A percentile compares a stretch with the other conserved stretches of the same genome.
Evolutionary conservation across 92 coral and sea anemone genomes (phyloP).

Genomic region (Blastomussa wellsi): DNA sequence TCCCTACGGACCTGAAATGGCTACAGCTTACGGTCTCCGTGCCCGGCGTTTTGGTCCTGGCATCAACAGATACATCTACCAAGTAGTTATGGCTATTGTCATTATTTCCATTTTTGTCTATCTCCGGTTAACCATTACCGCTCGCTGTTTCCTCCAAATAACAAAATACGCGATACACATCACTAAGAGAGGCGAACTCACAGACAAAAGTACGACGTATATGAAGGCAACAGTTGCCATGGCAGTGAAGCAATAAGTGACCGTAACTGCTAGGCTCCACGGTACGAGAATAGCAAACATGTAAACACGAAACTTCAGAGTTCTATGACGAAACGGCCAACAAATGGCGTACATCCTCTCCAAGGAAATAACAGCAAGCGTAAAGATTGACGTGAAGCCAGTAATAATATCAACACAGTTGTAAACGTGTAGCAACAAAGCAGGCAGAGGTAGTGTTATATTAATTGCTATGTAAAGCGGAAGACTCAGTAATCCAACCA

Average conservation of each 20-base stretch:
- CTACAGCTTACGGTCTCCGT: no score
- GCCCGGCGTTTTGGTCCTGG: no score
- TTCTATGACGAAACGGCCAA: constrained; percentile 11
- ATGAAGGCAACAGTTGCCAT: not conserved
- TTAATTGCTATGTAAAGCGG: not conserved
- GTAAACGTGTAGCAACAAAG: no score
- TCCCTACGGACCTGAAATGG: no score
- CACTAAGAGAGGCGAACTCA: not conserved
- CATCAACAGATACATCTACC: no score
- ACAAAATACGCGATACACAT: not conserved
- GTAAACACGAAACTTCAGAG: not conserved
- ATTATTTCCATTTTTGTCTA: no score
- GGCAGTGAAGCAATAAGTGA: not conserved
- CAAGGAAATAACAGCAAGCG: constrained; percentile 5
- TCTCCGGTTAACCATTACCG: not conserved
- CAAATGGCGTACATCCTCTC: constrained; percentile 11
- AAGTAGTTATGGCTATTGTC: no score
- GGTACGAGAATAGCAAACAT: not conserved
- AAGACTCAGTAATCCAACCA: not conserved
- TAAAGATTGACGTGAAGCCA: not conserved
- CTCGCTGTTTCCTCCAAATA: constrained; percentile 7
- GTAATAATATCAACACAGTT: not conserved
- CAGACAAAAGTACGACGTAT: not conserved
- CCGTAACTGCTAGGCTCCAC: not conserved
- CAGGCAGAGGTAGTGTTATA: no score